Evolutionary conservation across 1,140 invertebrate species (phyloP), one percentile per base, ranked within the genome.

Genomic region (Drosophila elegans): DNA sequence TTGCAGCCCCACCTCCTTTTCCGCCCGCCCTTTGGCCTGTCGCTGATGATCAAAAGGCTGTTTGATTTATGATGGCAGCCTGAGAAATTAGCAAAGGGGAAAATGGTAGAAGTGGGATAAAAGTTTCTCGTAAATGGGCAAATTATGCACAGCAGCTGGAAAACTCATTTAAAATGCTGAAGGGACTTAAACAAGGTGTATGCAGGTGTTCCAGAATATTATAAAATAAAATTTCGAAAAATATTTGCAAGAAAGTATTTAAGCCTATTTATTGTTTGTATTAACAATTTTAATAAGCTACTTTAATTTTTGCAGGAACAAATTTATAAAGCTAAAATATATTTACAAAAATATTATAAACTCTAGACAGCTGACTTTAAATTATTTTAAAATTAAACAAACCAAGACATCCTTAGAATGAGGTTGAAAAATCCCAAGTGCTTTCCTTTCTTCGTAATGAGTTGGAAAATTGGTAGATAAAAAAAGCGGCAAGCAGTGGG

Each of bases 11-110:
- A 16, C 36, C 62, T 10, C 48, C 36, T 13, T 34, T 55, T 27
- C 60, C 27, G 51, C 41, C 39, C 39, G 49, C 34, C 36, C 63
- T 51, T 42, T 10, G 27, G 27, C 61, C 67, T 36, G 59, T 11
- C 39, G 45, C 62, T 77, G 83, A 79, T 86, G 84, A 86, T 85
- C 81, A 86, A 85, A 88, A 83, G 84, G 72, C 83, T 88, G 74
- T 74, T 80, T 89, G 85, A 89, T 89, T 89, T 89, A 89, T 89
- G 84, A 89, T 77, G 77, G 77, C 77, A 78, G 76, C 68, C 60
- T 63, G 62, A 74, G 74, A 88, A 89, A 89, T 84, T 89, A 86
- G 84, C 57, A 51, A 13, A n/a, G 44, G 36, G 41, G 25, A 49
- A 39, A 72, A 61, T 59, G 60, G 48, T 41, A 39, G 27, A 52